These are phyloP conservation scores for Chauna torquata DNA, from an alignment of 2,113 vertebrate species.

Conservation along the genomic window DNA sequence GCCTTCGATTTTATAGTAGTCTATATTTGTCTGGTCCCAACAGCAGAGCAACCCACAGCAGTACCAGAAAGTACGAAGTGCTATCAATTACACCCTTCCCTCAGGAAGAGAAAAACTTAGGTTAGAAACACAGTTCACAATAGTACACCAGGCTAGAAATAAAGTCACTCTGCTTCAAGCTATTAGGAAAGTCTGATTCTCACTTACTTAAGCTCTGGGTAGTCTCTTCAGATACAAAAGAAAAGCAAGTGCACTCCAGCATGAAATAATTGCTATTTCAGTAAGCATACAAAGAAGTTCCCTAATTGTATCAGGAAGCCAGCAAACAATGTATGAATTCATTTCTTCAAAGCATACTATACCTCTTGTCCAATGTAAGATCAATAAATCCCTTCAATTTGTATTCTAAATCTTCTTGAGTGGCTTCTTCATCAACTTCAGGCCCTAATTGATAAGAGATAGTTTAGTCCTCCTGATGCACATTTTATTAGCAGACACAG, in stretches of 20 bases:
- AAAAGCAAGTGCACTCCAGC: not conserved
- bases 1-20: not conserved
- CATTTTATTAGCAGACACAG: not conserved
- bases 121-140: not conserved
- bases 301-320: not conserved
- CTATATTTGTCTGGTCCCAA: not conserved
- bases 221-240: not conserved
- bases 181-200: not conserved
- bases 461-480: not conserved
- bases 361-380: conserved; percentile 96
- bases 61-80: not conserved
- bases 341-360: not conserved
- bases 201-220: not conserved
- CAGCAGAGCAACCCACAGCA: not conserved
- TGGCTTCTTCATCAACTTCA: conserved; percentile 88
- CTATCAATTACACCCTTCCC: not conserved
- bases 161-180: not conserved
- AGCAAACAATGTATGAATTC: not conserved
- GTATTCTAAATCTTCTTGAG: conserved; percentile 94
- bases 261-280: not conserved
- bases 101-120: not conserved
- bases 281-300: not conserved
- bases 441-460: conserved; percentile 75
- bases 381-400: conserved; percentile 96
- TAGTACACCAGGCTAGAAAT: not conserved